Evolutionary conservation across 2,797 vertebrate genomes (phyloP), one percentile per base, ranked within the genome.

Genomic region (Notolabrus celidotus): DNA sequence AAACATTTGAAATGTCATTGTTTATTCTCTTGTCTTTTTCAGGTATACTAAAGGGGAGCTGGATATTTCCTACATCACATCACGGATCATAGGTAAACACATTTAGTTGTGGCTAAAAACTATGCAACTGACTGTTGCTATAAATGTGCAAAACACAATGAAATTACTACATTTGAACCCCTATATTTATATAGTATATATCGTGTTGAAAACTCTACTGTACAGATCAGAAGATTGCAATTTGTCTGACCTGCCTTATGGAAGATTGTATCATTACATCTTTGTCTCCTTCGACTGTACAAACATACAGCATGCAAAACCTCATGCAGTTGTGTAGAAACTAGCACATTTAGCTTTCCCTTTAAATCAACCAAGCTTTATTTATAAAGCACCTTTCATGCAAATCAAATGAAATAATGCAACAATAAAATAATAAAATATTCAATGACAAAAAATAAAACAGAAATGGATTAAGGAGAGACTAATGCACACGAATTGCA

Each of bases 31-130:
- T 15, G 14, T 42, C 79, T 86, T 25, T 71, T 27, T 85, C 93
- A 99, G 98, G 74, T 99, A 99, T 89, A 96, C 97, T 38, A 99
- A 99, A 93, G 98, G 97, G 80, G 98, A 99, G 83, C 93, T 99
- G 86, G 98, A 99, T 85, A 98, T 99, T 85, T 95, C 96, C 34
- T 99, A 99, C 64, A 97, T 99, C 90, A 99, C 98, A 84, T 96
- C 98, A 77, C 94, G 97, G 86, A 97, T 99, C 89, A 98, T 99
- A 87, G 98, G 98, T 99, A 92, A 96, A 89, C 63, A 77, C 22
- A 31, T n/a, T 31, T 41, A 15, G 1, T 38, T 38, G 5, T n/a
- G 20, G 20, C 3, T 11, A 16, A 49, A 25, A 4, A 45, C 60
- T 23, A 11, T 71, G 41, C 50, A 27, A 3, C 20, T 5, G 20